Evolutionary conservation across 2,797 vertebrate species (phyloP), one percentile per base, ranked within the genome.

Genomic region (Miichthys miiuy): DNA sequence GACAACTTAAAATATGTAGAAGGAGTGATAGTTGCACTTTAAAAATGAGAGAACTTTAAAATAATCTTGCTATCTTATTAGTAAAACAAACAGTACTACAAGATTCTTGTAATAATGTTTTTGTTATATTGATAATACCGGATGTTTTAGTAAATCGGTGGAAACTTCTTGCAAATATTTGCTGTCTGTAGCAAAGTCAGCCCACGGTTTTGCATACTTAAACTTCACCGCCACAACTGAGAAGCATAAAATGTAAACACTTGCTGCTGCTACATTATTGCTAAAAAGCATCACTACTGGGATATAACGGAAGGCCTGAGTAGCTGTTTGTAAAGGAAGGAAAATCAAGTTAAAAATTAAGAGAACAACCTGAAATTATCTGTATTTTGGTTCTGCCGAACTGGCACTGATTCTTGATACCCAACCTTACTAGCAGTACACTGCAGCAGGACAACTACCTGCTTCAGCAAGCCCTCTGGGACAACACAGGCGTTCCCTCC

Each of bases 361-460:
- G 13, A 62, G 23, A 74, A 63, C 46, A 72, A 78, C 69, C 64
- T 74, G 57, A 62, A 67, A 50, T 68, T 34, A 23, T 55, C 25
- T 30, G 74, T 51, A 63, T 54, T 88, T 65, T 57, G 64, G 57
- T 75, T 74, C 48, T 57, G 60, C 41, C n/a, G 65, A 50, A 55
- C 65, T 76, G 69, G 54, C 60, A 56, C 61, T 68, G 68, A 50
- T 66, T 79, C 23, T 69, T 0, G 30, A 87, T 80, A 72, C 68
- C 82, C 83, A 82, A 84, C 81, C 83, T 84, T 69, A 79, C 58
- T 73, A 75, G 50, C 82, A 71, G 77, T 66, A 79, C 64, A 71
- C 77, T 38, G 68, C 54, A 76, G 80, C 57, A 65, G 38, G 25
- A 52, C 66, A 16, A 44, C 42, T 8, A 58, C 34, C 73, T 16